These are phyloP conservation scores for Pseudomugil tenellus DNA, from an alignment of 2,797 vertebrate species.

Conservation along the genomic window DNA sequence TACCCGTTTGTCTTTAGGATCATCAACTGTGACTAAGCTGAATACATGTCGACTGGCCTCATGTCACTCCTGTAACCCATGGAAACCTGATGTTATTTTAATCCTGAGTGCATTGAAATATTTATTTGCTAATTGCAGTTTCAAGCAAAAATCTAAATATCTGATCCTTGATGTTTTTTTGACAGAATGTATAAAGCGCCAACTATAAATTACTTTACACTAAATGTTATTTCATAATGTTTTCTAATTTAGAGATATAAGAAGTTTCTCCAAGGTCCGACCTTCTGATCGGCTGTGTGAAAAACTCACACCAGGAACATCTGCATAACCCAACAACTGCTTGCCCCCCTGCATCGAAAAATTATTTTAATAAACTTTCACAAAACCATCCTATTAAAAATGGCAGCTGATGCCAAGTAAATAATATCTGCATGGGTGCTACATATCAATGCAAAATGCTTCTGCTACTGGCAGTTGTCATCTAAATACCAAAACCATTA, in stretches of 20 bases:
- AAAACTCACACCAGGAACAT: background rate
- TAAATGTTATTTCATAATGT: background rate
- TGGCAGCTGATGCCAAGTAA: too few relatives aligned
- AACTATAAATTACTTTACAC: background rate
- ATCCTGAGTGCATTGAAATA: background rate
- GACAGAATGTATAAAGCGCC: background rate
- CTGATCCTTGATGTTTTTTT: background rate
- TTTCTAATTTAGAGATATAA: too few relatives aligned
- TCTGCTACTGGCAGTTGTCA: background rate
- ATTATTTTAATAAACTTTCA: too few relatives aligned
- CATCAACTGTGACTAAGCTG: slow-evolving; percentile 13
- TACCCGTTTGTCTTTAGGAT: slow-evolving; percentile 10
- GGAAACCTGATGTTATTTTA: slow-evolving; percentile 3
- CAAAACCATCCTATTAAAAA: too few relatives aligned
- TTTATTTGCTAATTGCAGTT: too few relatives aligned
- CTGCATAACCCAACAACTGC: background rate
- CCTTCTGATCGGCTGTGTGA: background rate
- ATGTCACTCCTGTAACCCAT: slow-evolving; percentile 19
- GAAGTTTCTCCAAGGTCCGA: background rate
- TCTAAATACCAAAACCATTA: background rate
- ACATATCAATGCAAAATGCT: background rate
- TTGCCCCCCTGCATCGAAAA: background rate
- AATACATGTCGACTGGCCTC: slow-evolving; percentile 1
- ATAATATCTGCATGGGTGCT: too few relatives aligned
- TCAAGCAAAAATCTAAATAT: background rate